Conservation (phyloP, 2,797 vertebrate species). For the Corythornis leucogaster region DNA sequence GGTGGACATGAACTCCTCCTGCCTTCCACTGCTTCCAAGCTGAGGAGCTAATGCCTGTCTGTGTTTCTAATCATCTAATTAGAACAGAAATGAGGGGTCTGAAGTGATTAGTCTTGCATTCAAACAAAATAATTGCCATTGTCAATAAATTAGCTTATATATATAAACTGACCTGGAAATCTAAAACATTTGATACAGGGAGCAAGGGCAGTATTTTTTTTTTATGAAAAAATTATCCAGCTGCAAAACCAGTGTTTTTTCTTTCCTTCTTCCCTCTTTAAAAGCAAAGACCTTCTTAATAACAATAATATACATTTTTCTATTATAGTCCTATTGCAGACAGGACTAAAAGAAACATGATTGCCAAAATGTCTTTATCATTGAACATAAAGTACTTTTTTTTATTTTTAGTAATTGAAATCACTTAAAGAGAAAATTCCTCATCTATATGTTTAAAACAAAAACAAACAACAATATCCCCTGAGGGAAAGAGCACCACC, state of each 20-base stretch:
- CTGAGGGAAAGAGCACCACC: too few species aligned
- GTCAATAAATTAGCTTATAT: not conserved
- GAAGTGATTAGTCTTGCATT: not conserved
- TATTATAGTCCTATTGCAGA: fast-evolving
- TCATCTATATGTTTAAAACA: not conserved
- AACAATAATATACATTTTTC: not conserved
- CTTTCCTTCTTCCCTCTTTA: not conserved
- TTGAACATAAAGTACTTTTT: not conserved
- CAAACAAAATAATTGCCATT: not conserved
- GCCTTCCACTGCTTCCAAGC: not conserved
- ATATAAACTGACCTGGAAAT: not conserved
- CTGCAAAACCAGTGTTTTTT: not conserved
- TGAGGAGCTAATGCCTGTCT: not conserved
- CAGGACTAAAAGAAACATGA: not conserved
- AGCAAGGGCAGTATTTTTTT: not conserved
- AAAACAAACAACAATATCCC: not conserved
- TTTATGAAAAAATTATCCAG: not conserved
- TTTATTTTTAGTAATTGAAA: not conserved
- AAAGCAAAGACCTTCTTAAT: not conserved
- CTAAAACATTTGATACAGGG: not conserved
- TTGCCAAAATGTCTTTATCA: not conserved
- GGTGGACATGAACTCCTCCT: not conserved
- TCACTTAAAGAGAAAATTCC: not conserved
- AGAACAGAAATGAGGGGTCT: not conserved
- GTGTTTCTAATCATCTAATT: not conserved